Evolutionary conservation across 2,888 invertebrate genomes (phyloP), one percentile per base, ranked within the genome.

Genomic region (Drosophila ustulata): DNA sequence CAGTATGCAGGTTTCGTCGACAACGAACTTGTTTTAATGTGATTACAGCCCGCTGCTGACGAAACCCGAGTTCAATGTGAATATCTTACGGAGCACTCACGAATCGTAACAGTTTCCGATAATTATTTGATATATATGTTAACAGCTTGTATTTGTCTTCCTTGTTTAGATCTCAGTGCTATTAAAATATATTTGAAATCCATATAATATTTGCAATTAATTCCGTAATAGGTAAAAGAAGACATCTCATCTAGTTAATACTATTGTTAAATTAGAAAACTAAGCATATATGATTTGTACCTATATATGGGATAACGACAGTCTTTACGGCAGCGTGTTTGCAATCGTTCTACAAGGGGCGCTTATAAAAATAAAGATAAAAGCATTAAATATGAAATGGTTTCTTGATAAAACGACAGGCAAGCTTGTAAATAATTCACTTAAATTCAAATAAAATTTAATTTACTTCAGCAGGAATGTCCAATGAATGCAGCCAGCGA

Each of bases 1-100:
- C 95, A 95, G 95, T 95, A 95, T 97, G 96, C 97, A 97, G 96
- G 97, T 97, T 97, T 97, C 97, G 97, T 97, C 96, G 97, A 97
- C 97, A 97, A 97, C 97, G 97, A 97, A 97, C 97, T 96, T 72
- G 86, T 75, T 93, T 5, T 8, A 58, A 46, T 26, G 65, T 91
- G 89, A 82, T 93, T 93, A 95, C 95, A 96, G 96, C 94, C 95
- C 94, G 95, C 95, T 94, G 94, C 94, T 94, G 96, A 93, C 96
- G 96, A 97, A 96, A 96, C 97, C 96, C 95, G 96, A 94, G 95
- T 94, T 94, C 95, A 95, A 94, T 95, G 94, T 94, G 95, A 80
- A 71, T 66, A 39, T 37, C 3, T 30, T 18, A 9, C 11, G n/a
- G 2, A 41, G 3, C 3, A n/a, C 23, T 9, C n/a, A 25, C 25